phyloP scores from a whole-genome alignment of 2,797 vertebrate species.

The Labroides dimidiatus region DNA sequence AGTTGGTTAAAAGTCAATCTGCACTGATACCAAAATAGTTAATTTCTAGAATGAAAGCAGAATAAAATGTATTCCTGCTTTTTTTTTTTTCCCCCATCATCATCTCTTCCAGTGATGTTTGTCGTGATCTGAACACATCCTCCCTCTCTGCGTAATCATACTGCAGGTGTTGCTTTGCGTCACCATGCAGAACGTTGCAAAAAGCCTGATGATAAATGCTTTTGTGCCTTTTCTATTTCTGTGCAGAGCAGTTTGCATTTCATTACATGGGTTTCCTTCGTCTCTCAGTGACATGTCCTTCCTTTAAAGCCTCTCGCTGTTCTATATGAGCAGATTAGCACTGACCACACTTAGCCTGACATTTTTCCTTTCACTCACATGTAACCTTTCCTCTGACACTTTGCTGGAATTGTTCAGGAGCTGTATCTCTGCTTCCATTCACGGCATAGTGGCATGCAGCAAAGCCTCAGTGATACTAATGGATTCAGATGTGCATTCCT shows the following conservation, averaged over 20 bases:
- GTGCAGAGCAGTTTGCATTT: too few species aligned
- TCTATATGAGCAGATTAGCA: constrained; percentile 9
- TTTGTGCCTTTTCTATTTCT: too few species aligned
- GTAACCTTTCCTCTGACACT: not conserved
- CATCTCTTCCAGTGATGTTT: too few species aligned
- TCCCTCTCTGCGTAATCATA: too few species aligned
- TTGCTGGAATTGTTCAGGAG: not conserved
- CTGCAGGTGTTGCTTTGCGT: not conserved
- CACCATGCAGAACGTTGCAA: not conserved
- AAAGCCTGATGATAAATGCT: too few species aligned
- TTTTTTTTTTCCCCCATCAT: too few species aligned
- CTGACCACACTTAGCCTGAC: not conserved
- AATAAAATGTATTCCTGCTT: too few species aligned
- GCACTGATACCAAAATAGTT: too few species aligned
- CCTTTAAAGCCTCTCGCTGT: not conserved
- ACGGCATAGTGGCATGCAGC: not conserved
- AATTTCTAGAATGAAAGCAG: too few species aligned
- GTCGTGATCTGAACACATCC: too few species aligned
- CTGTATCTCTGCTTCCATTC: not conserved
- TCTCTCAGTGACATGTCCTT: not conserved
- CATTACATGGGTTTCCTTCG: not conserved
- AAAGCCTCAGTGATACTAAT: not conserved
- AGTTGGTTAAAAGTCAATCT: too few species aligned
- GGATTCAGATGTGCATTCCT: not conserved
- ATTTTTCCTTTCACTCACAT: not conserved